A percentile compares a stretch with the other conserved stretches of the same genome.
phyloP scores from a whole-genome alignment of 2,797 vertebrate species.

The Bufotes viridis region DNA sequence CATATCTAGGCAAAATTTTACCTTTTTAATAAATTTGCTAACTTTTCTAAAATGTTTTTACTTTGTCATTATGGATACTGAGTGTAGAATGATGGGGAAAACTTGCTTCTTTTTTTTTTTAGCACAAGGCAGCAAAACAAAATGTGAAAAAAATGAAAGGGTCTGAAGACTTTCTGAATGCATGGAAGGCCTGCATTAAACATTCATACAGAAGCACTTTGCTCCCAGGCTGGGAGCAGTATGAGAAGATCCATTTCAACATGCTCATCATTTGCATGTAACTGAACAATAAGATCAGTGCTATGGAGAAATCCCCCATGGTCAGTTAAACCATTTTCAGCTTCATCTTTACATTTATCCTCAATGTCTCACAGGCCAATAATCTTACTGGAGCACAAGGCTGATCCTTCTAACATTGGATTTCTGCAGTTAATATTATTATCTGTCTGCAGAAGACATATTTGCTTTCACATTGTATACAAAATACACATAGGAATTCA shows the following conservation, averaged over 20 bases:
- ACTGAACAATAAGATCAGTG: constrained; percentile 59
- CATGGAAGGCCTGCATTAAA: constrained; percentile 55
- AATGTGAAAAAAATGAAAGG: too few species aligned
- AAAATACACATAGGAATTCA: background rate
- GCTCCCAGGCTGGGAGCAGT: constrained; percentile 27
- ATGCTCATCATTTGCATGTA: constrained; percentile 61
- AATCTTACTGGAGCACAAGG: constrained; percentile 28
- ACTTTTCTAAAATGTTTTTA: too few species aligned
- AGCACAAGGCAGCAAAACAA: too few species aligned
- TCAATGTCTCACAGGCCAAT: constrained; percentile 28
- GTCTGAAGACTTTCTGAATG: too few species aligned
- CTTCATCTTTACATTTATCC: constrained; percentile 57
- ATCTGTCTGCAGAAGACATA: background rate
- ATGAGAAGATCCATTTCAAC: constrained; percentile 58
- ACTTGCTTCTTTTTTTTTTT: too few species aligned
- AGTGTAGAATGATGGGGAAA: too few species aligned
- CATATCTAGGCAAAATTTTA: too few species aligned
- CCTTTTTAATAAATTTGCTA: too few species aligned
- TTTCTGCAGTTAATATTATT: constrained; percentile 31
- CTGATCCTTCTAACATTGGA: constrained; percentile 24
- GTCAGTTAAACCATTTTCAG: constrained; percentile 57
- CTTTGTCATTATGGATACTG: too few species aligned
- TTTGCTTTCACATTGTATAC: background rate
- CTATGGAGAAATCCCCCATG: constrained; percentile 57
- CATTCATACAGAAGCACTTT: constrained; percentile 60